Evolutionary conservation across 2,113 vertebrate species (phyloP).

Genomic region (Otolemur garnettii): DNA sequence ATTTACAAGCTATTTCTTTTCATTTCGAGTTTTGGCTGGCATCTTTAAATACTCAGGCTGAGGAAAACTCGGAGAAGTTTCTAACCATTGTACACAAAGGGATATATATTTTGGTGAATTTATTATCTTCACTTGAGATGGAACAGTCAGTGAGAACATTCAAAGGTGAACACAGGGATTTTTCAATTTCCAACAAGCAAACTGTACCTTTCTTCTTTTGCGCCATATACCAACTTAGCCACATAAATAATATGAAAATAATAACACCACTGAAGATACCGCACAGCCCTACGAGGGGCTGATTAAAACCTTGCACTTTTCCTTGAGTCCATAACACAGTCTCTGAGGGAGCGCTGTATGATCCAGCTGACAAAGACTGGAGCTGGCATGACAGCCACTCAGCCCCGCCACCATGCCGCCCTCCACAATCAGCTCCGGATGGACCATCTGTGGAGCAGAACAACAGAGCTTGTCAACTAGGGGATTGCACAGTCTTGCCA

Average conservation of each 20-base stretch:
- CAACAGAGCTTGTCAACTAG: not conserved
- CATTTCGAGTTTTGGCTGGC: not conserved
- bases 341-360: not conserved
- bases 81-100: not conserved
- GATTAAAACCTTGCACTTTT: not conserved
- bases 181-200: constrained; percentile 7
- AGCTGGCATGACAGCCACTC: not conserved
- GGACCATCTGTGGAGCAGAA: not conserved
- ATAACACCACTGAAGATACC: not conserved
- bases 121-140: not conserved
- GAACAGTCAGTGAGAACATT: not conserved
- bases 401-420: accelerated
- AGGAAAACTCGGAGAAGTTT: not conserved
- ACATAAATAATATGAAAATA: not conserved
- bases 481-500: not conserved
- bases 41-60: constrained; percentile 28
- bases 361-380: not conserved
- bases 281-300: not conserved
- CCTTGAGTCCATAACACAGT: not conserved
- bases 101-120: not conserved
- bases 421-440: not conserved
- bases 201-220: not conserved
- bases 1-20: constrained; percentile 30
- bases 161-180: not conserved
- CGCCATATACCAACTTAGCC: not conserved